Evolutionary conservation across 2,113 vertebrate species (phyloP).

Genomic region (Mohoua ochrocephala): DNA sequence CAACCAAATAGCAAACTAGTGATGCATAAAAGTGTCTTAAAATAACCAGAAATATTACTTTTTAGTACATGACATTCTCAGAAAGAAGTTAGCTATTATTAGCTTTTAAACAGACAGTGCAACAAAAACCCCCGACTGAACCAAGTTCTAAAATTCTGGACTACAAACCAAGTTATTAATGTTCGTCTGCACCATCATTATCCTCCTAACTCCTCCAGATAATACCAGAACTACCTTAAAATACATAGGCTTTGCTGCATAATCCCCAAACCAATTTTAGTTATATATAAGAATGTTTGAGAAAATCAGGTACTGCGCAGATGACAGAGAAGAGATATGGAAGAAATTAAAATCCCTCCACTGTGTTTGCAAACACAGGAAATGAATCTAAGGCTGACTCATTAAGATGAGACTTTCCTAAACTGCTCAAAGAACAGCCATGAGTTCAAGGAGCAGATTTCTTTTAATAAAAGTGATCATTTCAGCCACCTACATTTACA

Average conservation of each 20-base stretch:
- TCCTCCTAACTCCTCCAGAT: not conserved
- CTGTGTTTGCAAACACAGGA: slow-evolving; percentile 49
- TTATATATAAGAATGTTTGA: not conserved
- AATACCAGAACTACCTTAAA: not conserved
- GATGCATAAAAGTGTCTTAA: not conserved
- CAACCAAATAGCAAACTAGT: not conserved
- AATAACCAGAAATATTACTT: not conserved
- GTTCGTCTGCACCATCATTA: not conserved
- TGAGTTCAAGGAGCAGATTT: not conserved
- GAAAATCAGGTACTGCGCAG: not conserved
- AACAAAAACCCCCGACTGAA: not conserved
- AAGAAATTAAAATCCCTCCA: slow-evolving; percentile 27
- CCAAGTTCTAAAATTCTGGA: not conserved
- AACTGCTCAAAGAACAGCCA: not conserved
- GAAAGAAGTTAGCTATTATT: not conserved
- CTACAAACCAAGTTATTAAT: not conserved
- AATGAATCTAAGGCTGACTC: slow-evolving; percentile 44
- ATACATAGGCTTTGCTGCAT: not conserved
- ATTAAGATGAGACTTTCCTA: not conserved
- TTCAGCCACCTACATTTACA: not conserved
- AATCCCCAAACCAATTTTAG: not conserved
- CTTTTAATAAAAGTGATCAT: not conserved
- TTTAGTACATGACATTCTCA: slow-evolving; percentile 1
- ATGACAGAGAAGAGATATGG: not conserved
- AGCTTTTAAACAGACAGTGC: not conserved